These are phyloP conservation scores for Micronycteris hirsuta DNA, from an alignment of 2,113 vertebrate genomes.

Conservation along the genomic window DNA sequence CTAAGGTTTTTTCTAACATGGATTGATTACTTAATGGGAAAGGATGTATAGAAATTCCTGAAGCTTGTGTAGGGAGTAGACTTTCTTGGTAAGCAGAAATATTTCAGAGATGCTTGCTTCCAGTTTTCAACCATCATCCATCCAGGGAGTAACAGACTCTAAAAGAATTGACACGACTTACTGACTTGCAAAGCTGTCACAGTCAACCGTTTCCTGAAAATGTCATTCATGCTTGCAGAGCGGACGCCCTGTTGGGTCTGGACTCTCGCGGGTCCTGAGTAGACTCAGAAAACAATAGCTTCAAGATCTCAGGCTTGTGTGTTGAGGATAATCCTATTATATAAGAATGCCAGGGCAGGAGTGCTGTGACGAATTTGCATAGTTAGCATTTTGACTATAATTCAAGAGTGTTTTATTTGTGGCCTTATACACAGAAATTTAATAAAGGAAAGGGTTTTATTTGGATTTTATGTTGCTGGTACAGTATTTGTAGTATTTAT, in stretches of 20 bases:
- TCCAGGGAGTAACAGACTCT: neutral
- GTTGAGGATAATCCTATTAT: neutral
- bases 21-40: neutral
- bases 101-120: neutral
- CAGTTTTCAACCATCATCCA: neutral
- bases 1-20: neutral
- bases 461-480: neutral
- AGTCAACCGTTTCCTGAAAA: neutral
- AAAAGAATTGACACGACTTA: neutral
- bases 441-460: neutral
- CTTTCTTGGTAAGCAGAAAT: neutral
- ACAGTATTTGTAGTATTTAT: neutral
- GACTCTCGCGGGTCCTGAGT: neutral
- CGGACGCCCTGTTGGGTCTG: neutral
- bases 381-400: neutral
- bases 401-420: neutral
- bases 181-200: neutral
- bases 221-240: neutral
- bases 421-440: neutral
- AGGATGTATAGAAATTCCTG: neutral
- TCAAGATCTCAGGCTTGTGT: neutral
- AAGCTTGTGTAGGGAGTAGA: neutral
- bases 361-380: neutral
- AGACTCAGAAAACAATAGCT: neutral
- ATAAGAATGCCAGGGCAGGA: neutral